Percentiles rank a stretch among this genome's conserved stretches.
phyloP scores from a whole-genome alignment of 2,797 vertebrate species.

The Monodelphis domestica region DNA sequence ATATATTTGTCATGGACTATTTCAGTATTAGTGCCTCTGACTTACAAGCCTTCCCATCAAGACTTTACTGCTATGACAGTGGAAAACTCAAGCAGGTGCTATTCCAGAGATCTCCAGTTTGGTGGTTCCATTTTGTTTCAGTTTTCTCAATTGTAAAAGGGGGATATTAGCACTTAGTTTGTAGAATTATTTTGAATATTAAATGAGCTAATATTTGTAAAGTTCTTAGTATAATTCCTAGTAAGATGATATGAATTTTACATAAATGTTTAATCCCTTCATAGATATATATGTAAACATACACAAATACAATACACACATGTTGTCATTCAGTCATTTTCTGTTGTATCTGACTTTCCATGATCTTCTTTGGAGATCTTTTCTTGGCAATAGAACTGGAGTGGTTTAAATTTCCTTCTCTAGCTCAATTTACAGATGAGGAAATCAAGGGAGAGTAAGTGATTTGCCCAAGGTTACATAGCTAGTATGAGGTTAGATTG shows the following conservation, averaged over 20 bases:
- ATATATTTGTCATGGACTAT: background rate
- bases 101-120: background rate
- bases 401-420: too few species aligned
- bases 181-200: background rate
- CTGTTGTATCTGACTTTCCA: too few species aligned
- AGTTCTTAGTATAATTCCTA: background rate
- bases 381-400: too few species aligned
- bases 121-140: background rate
- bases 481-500: too few species aligned
- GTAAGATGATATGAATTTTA: background rate
- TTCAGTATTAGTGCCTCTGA: background rate
- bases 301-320: too few species aligned
- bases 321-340: too few species aligned
- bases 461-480: too few species aligned
- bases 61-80: background rate
- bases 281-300: too few species aligned
- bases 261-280: background rate
- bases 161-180: background rate
- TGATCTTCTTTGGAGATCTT: too few species aligned
- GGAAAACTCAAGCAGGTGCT: background rate
- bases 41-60: background rate
- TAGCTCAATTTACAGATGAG: too few species aligned
- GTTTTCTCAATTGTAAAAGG: background rate
- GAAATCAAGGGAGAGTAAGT: too few species aligned
- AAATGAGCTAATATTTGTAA: background rate